Evolutionary conservation across 2,888 invertebrate genomes (phyloP).

Genomic region (Drosophila paramelanica): DNA sequence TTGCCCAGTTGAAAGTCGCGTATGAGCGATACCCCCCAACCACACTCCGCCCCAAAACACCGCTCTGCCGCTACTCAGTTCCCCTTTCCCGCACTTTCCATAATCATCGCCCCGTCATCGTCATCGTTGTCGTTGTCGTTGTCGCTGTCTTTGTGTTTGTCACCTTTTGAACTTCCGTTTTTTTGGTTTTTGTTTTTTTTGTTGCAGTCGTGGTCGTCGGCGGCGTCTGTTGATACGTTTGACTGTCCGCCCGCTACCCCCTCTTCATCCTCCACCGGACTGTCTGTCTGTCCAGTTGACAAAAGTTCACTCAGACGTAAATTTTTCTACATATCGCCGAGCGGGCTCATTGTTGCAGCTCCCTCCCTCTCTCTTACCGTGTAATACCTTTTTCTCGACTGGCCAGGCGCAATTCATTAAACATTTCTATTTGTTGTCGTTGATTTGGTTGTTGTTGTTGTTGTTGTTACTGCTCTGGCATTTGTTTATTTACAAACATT

Average conservation of each 20-base stretch:
- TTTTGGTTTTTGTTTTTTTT: slow-evolving; percentile 33
- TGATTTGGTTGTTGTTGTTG: slow-evolving; percentile 29
- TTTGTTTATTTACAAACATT: slow-evolving; percentile 72
- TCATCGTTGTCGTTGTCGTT: background rate
- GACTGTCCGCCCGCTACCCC: slow-evolving; percentile 23
- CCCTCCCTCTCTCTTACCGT: background rate
- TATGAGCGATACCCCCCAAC: background rate
- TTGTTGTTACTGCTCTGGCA: slow-evolving; percentile 40
- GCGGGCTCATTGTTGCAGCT: slow-evolving; percentile 55
- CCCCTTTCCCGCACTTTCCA: background rate
- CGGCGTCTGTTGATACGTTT: slow-evolving; percentile 57
- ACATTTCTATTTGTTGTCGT: slow-evolving; percentile 71
- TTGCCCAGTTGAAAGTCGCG: slow-evolving; percentile 37
- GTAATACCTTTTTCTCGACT: slow-evolving; percentile 12
- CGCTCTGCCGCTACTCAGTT: background rate
- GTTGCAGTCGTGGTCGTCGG: slow-evolving; percentile 24
- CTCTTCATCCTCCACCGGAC: background rate
- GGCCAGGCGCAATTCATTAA: slow-evolving; percentile 66
- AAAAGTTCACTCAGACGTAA: slow-evolving; percentile 70
- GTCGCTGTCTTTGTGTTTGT: slow-evolving; percentile 53
- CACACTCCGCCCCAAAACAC: background rate
- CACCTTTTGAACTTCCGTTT: slow-evolving; percentile 79
- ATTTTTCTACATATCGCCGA: slow-evolving; percentile 65
- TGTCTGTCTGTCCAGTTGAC: slow-evolving; percentile 23
- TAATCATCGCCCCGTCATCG: slow-evolving; percentile 7